Evolutionary conservation across 2,113 vertebrate genomes (phyloP).

Genomic region (Sarotherodon lohbergeri): DNA sequence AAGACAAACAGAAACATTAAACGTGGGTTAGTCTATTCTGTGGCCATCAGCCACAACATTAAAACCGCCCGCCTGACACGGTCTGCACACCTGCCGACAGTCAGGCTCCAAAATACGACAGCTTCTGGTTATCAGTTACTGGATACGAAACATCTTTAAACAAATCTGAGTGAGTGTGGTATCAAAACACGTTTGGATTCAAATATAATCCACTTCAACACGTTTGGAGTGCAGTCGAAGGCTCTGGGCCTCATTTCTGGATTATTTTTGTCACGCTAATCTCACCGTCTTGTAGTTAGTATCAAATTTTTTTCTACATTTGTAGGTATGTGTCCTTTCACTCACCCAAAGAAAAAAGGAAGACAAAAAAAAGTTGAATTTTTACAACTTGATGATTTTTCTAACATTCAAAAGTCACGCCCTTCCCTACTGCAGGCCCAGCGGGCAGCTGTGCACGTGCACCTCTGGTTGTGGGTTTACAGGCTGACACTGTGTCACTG

Average conservation of each 20-base stretch:
- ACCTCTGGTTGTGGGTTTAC: neutral
- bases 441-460: neutral
- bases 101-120: neutral
- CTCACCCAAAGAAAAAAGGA: neutral
- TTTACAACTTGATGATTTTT: neutral
- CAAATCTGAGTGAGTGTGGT: neutral
- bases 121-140: neutral
- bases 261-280: neutral
- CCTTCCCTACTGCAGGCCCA: neutral
- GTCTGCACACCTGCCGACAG: neutral
- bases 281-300: neutral
- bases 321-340: neutral
- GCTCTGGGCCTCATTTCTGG: neutral
- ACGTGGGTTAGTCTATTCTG: neutral
- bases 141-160: neutral
- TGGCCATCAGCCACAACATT: neutral
- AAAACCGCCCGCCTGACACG: neutral
- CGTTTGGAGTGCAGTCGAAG: neutral
- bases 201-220: neutral
- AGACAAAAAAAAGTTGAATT: neutral
- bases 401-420: neutral
- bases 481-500: fast-evolving
- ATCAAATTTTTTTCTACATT: fast-evolving
- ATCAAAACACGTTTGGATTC: neutral
- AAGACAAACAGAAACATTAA: neutral